These are phyloP conservation scores for Omphaloscelis lunosa DNA, from an alignment of 2,888 invertebrate genomes.

Conservation along the genomic window DNA sequence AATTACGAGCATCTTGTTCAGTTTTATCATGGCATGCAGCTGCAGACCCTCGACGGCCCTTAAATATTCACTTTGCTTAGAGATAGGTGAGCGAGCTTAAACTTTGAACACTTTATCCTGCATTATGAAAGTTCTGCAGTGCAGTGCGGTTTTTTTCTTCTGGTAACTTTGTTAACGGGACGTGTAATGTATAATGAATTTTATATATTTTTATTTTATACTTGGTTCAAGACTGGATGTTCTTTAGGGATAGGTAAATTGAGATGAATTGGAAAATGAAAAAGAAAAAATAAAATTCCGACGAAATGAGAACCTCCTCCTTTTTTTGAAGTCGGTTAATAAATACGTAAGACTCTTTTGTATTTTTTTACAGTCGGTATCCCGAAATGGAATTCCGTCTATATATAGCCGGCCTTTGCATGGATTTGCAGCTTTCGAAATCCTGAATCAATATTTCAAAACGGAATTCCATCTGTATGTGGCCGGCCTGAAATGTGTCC, in stretches of 20 bases:
- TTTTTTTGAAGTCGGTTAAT: too few relatives aligned
- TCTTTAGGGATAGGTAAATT: background rate
- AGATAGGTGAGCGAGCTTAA: constrained; percentile 77
- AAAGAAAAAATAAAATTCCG: too few relatives aligned
- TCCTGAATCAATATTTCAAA: too few relatives aligned
- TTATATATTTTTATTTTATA: constrained; percentile 5
- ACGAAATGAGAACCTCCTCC: too few relatives aligned
- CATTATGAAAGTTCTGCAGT: constrained; percentile 71
- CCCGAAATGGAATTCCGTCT: too few relatives aligned
- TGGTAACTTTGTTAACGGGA: constrained; percentile 34
- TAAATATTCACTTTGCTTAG: constrained; percentile 85
- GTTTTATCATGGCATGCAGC: constrained; percentile 82
- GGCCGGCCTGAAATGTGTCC: too few relatives aligned
- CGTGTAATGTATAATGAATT: constrained; percentile 33
- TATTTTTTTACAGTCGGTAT: too few relatives aligned
- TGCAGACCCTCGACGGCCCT: constrained; percentile 75
- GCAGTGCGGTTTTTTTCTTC: constrained; percentile 57
- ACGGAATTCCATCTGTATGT: too few relatives aligned
- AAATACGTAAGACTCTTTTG: too few relatives aligned
- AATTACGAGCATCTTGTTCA: constrained; percentile 80
- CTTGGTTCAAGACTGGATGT: background rate
- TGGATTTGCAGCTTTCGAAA: too few relatives aligned
- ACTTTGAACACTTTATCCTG: constrained; percentile 76
- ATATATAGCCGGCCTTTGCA: too few relatives aligned
- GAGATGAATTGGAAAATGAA: background rate